Evolutionary conservation across 2,113 vertebrate species (phyloP), one percentile per base, ranked within the genome.

Genomic region (Leptosomus discolor): DNA sequence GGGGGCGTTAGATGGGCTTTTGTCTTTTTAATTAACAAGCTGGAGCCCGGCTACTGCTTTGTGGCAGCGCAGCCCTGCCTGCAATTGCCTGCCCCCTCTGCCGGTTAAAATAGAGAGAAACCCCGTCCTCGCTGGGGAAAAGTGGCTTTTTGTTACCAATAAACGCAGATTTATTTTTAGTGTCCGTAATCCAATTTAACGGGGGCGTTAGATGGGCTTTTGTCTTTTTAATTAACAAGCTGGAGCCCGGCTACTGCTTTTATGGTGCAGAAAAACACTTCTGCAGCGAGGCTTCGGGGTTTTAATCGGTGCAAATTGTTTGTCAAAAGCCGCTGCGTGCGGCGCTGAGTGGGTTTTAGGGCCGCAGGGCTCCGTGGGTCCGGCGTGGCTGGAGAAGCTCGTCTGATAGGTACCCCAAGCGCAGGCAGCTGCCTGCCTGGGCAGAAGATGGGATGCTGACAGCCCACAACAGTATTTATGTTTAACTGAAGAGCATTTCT

Each of bases 31-130:
- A 85, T 85, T 84, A 77, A 71, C 57, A 24, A 77, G 71, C 67
- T n/a, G 1, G n/a, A 71, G 45, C 78, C 64, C 12, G 61, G 74
- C 46, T 58, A 2, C 58, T 19, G 78, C 45, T 76, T 76, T 61
- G 1, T 7, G 3, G 8, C 26, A 29, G 36, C 6, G 26, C 71
- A n/a, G 78, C 92, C 51, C 48, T 23, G 41, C 64, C 41, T 51
- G 34, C 61, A 45, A 27, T 6, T 65, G 32, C 70, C 70, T 85
- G 90, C 95, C 91, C 97, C 95, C 96, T 93, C 97, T 97, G 94
- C 95, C 71, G 95, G 95, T 8, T 51, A 22, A 29, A 79, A 4
- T 5, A 1, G 29, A 37, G 41, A 27, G 54, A 58, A 81, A 29
- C 15, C 30, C n/a, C 3, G 9, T 5, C 26, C 74, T 23, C 5